These are phyloP conservation scores for Oryctes rhinoceros DNA, from an alignment of 1,140 invertebrate species.

Conservation along the genomic window DNA sequence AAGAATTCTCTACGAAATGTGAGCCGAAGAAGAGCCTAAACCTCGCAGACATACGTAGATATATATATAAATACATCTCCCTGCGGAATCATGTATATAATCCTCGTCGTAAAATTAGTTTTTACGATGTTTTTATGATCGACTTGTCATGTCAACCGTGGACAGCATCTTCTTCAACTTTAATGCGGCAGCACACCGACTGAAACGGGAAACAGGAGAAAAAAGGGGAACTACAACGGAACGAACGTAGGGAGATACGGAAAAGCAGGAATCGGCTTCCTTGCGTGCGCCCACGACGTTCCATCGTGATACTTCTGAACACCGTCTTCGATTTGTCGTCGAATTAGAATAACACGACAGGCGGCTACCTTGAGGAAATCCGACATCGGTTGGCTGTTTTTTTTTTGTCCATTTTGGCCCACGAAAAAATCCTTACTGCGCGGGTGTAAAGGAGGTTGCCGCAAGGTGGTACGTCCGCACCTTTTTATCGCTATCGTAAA, in stretches of 20 bases:
- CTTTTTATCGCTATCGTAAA: constrained; percentile 43
- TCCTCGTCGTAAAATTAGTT: constrained; percentile 53
- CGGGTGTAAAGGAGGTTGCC: neutral
- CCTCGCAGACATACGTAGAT: neutral
- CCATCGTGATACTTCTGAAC: neutral
- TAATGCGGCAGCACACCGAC: constrained; percentile 32
- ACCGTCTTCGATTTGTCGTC: constrained; percentile 30
- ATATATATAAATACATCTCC: constrained; percentile 38
- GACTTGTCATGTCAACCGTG: constrained; percentile 54
- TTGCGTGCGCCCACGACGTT: neutral
- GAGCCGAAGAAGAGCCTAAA: neutral
- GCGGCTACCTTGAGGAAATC: neutral
- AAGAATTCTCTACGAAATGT: constrained; percentile 11
- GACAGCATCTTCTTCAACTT: constrained; percentile 46
- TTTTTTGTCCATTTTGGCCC: neutral
- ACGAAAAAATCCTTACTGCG: constrained; percentile 6
- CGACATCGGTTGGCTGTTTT: neutral
- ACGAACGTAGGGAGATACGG: neutral
- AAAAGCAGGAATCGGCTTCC: neutral
- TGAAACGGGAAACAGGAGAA: constrained; percentile 13
- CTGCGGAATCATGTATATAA: constrained; percentile 37
- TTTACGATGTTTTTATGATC: constrained; percentile 56
- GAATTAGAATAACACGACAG: constrained; percentile 20
- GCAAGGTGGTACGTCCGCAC: constrained; percentile 39
- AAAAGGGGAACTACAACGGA: neutral